A percentile compares a stretch with the other conserved stretches of the same genome.
phyloP scores from a whole-genome alignment of 2,113 vertebrate genomes.

The Diadophis punctatus region DNA sequence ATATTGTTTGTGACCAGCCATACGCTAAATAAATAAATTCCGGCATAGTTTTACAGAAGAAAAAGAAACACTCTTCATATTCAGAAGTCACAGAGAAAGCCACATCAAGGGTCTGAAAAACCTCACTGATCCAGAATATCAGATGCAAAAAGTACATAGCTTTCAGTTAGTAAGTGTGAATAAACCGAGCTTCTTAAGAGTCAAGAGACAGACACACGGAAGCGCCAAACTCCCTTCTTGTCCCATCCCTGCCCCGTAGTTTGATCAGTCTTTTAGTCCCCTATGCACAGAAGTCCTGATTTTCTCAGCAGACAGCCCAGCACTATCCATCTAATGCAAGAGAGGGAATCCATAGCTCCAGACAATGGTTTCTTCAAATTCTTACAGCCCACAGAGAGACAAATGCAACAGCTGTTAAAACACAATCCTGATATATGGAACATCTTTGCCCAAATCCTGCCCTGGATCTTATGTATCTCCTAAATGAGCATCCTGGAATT shows the following conservation, averaged over 20 bases:
- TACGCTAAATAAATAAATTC: no score
- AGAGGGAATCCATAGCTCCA: not conserved
- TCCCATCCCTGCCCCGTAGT: not conserved
- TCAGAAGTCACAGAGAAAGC: not conserved
- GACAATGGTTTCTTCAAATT: not conserved
- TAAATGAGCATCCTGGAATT: not conserved
- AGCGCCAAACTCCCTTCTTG: not conserved
- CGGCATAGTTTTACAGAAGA: not conserved
- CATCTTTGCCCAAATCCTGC: not conserved
- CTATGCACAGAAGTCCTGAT: not conserved
- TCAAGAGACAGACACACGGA: not conserved
- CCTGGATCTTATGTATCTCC: not conserved
- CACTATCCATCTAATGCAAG: not conserved
- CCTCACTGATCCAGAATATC: not conserved
- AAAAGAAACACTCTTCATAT: not conserved
- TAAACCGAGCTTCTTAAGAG: not conserved
- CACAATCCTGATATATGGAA: not conserved
- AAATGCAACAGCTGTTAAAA: not conserved
- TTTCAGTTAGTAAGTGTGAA: not conserved
- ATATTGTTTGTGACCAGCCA: no score
- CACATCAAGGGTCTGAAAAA: not conserved
- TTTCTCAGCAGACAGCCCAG: not conserved
- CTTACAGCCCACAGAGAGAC: not conserved
- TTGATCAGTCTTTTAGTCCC: not conserved
- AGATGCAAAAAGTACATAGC: not conserved